Base-by-base conservation (phyloP, 2,888 invertebrate genomes). In the Platycheirus rosarum region DNA sequence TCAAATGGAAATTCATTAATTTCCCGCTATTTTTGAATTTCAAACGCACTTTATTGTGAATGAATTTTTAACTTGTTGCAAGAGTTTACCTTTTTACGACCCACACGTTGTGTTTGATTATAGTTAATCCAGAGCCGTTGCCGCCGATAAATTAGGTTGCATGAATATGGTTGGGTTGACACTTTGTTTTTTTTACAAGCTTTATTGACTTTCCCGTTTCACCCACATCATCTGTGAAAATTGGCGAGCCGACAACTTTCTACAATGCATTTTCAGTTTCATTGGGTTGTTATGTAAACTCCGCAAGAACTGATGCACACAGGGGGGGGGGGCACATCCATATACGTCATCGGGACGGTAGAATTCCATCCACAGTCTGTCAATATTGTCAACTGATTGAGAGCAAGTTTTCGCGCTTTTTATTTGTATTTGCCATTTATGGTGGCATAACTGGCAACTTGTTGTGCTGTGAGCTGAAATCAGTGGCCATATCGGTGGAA, bases 11-110 rank as follows among this genome's bases (percentile, higher is more conserved):
- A 37, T 51, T 18, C 69, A 62, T 69, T 42, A 69, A 76, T 76
- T 69, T 69, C 60, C 66, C 51, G 74, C 60, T 75, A 68, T 66
- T 60, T 74, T 60, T 60, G 42, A 60, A 40, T 60, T 42, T 60
- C 57, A 42, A 42, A 26, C 42, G 42, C 44, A 5, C 42, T 9
- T 40, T 44, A 44, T 60, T 60, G 60, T 60, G 60, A 60, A 60
- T 60, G 60, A 60, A 60, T 44, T 60, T 44, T 4, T 44, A 44
- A 60, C 42, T 60, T 44, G 42, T 29, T 60, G 44, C 29, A 29
- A 29, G 44, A 57, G 40, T 20, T 13, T 13, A 60, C 42, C 29
- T 44, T 42, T 44, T 16, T 32, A 29, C 42, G 29, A 14, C 60
- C 60, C 44, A 60, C 60, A 60, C 60, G 13, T 57, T 60, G 42